phyloP scores from a whole-genome alignment of 2,113 vertebrate species.

The Romanogobio albipinnatus region DNA sequence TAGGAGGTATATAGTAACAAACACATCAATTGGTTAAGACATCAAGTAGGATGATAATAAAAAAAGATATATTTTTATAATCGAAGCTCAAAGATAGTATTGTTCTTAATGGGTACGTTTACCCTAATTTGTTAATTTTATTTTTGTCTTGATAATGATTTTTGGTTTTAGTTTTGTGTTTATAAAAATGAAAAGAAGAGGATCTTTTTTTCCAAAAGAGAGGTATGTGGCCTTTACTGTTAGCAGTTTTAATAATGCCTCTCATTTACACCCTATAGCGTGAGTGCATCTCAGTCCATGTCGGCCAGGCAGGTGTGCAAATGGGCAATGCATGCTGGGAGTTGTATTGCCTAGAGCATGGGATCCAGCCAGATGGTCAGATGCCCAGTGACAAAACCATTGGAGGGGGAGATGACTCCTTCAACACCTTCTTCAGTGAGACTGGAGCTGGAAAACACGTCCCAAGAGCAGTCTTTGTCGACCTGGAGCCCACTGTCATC shows the following conservation, averaged over 20 bases:
- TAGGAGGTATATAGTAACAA: too few species aligned
- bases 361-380: slow-evolving; percentile 78
- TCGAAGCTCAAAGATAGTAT: too few species aligned
- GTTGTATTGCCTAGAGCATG: slow-evolving; percentile 88
- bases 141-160: background rate
- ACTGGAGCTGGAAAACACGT: slow-evolving; percentile 75
- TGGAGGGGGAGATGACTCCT: slow-evolving; percentile 72
- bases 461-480: slow-evolving; percentile 71
- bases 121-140: background rate
- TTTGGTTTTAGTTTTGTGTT: background rate
- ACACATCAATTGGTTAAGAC: too few species aligned
- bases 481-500: slow-evolving; percentile 73
- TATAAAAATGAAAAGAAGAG: background rate
- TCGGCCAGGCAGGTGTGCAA: slow-evolving; percentile 80
- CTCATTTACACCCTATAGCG: slow-evolving; percentile 56
- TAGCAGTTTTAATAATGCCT: background rate
- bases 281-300: slow-evolving; percentile 73
- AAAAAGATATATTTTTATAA: too few species aligned
- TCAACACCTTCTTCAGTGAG: slow-evolving; percentile 76
- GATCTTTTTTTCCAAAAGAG: background rate
- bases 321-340: slow-evolving; percentile 91
- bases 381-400: slow-evolving; percentile 73
- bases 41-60: too few species aligned
- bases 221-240: background rate
- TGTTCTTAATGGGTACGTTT: too few species aligned